phyloP scores from a whole-genome alignment of 2,797 vertebrate genomes.

The Rhinoraja longicauda region DNA sequence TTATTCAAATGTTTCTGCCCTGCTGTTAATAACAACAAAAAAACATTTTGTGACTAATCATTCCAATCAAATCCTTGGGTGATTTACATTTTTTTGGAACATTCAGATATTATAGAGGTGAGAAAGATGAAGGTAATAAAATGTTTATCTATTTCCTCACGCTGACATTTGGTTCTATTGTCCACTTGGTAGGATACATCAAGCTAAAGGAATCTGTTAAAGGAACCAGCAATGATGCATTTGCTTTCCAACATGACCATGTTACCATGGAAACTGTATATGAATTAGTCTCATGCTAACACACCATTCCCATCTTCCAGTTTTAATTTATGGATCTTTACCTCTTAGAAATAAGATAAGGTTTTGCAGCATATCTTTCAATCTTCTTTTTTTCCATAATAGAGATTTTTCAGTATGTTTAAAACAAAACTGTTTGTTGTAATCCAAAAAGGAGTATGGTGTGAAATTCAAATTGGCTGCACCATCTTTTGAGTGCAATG shows the following conservation, averaged over 20 bases:
- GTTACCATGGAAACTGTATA: slow-evolving; percentile 18
- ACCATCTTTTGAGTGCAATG: too few species aligned
- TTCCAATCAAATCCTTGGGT: neutral
- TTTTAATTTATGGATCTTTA: slow-evolving; percentile 31
- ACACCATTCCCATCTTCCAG: neutral
- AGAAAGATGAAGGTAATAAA: neutral
- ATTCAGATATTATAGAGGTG: neutral
- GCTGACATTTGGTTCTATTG: neutral
- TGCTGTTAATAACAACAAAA: neutral
- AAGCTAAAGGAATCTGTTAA: slow-evolving; percentile 18
- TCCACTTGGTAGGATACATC: neutral
- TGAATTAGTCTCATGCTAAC: neutral
- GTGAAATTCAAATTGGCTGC: too few species aligned
- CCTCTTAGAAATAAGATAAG: neutral
- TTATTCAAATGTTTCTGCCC: neutral
- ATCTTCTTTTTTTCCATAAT: neutral
- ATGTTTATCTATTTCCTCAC: neutral
- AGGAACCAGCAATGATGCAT: neutral
- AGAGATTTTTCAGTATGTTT: neutral
- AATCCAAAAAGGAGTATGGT: neutral
- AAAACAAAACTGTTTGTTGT: neutral
- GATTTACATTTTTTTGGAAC: neutral
- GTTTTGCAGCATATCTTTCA: neutral
- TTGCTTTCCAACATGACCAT: neutral
- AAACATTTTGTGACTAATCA: neutral